phyloP scores from a whole-genome alignment of 2,888 invertebrate species.

The Troides oblongomaculatus region DNA sequence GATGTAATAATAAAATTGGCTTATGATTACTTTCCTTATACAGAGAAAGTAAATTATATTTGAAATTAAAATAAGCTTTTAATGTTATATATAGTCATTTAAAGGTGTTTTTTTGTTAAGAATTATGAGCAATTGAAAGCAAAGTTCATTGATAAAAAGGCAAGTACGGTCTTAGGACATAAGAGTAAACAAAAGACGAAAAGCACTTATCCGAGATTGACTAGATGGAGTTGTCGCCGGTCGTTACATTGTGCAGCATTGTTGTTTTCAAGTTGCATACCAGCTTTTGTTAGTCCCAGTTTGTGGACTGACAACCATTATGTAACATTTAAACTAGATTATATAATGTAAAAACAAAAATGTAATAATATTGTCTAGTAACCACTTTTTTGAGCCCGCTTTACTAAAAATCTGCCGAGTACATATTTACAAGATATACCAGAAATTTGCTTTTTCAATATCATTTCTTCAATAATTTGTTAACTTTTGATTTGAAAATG shows the following conservation, averaged over 20 bases:
- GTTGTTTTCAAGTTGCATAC: conserved; percentile 41
- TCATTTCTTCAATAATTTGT: no score
- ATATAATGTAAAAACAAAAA: conserved; percentile 2
- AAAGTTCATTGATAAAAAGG: background rate
- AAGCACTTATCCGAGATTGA: conserved; percentile 53
- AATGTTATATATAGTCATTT: background rate
- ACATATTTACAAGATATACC: no score
- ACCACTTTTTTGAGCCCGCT: no score
- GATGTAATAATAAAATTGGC: background rate
- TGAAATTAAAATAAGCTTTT: background rate
- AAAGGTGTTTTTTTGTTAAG: background rate
- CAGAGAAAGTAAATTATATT: background rate
- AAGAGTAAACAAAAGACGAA: conserved; percentile 66
- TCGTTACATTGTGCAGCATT: conserved; percentile 40
- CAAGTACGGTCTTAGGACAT: conserved; percentile 54
- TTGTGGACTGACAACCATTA: conserved; percentile 11
- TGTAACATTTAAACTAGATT: conserved; percentile 24
- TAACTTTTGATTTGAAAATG: no score
- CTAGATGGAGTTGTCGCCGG: conserved; percentile 51
- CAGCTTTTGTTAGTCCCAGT: conserved; percentile 39
- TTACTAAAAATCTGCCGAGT: no score
- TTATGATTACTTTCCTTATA: no score
- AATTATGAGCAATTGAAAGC: background rate
- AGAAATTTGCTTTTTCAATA: no score
- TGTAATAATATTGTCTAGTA: no score